A percentile compares a stretch with the other conserved stretches of the same genome.
Conservation (phyloP, 2,797 vertebrate genomes). For the Trematomus bernacchii region DNA sequence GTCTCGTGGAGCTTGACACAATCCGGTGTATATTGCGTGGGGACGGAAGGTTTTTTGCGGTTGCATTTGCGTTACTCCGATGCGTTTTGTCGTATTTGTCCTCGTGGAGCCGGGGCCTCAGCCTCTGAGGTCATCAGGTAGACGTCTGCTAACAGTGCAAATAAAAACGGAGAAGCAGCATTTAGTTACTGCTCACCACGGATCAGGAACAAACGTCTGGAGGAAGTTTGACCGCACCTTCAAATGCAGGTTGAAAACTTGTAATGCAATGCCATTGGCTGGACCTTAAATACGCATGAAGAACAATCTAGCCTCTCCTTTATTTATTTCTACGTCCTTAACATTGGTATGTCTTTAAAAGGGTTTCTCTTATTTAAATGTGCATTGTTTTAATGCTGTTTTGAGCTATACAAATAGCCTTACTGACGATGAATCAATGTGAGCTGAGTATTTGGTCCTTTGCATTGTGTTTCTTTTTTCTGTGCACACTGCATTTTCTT, state of each 20-base stretch:
- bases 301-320: neutral
- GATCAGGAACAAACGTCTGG: neutral
- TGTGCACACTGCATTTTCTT: conserved; percentile 66
- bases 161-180: neutral
- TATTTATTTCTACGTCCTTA: neutral
- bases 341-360: neutral
- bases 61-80: too few relatives aligned
- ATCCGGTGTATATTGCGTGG: too few relatives aligned
- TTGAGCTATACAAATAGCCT: conserved; percentile 35
- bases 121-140: neutral
- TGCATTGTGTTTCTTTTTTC: conserved; percentile 70
- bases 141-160: conserved; percentile 10
- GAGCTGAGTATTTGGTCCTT: conserved; percentile 68
- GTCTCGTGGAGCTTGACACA: too few relatives aligned
- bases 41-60: too few relatives aligned
- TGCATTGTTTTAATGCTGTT: neutral
- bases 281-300: neutral
- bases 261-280: neutral
- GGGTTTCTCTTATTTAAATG: neutral
- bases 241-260: neutral
- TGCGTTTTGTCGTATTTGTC: too few relatives aligned
- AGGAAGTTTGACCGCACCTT: neutral
- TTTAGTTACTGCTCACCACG: neutral
- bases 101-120: too few relatives aligned
- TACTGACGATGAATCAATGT: too few relatives aligned